These are phyloP conservation scores for Myotis pilosus DNA, from an alignment of 2,797 vertebrate species.

Conservation along the genomic window DNA sequence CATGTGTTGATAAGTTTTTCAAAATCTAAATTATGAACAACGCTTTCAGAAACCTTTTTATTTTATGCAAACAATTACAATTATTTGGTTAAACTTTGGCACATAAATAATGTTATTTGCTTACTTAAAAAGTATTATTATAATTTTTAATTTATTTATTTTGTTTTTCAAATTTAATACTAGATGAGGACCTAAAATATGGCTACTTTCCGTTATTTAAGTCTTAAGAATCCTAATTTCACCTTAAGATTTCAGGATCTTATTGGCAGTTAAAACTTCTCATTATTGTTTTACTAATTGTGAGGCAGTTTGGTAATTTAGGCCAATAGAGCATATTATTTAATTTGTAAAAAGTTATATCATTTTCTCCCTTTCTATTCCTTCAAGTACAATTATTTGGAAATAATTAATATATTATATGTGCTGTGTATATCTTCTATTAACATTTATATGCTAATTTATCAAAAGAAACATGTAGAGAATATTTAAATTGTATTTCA, in stretches of 20 bases:
- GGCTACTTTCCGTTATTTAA: not conserved
- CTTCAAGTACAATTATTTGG: slow-evolving; percentile 29
- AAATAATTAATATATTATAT: slow-evolving; percentile 1
- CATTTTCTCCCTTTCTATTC: slow-evolving; percentile 17
- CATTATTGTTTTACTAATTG: slow-evolving; percentile 38
- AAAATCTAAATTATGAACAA: not conserved
- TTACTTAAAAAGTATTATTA: slow-evolving; percentile 19
- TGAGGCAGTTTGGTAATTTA: not conserved
- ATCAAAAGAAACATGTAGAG: slow-evolving; percentile 16
- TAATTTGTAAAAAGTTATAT: slow-evolving; percentile 35
- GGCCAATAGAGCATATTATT: not conserved
- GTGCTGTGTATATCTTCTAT: not conserved
- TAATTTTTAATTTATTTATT: not conserved
- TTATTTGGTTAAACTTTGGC: not conserved
- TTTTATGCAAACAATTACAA: not conserved
- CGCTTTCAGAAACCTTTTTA: not conserved
- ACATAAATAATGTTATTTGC: not conserved
- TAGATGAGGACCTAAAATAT: not conserved
- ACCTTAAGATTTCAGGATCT: not conserved
- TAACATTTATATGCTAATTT: not conserved
- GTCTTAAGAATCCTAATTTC: not conserved
- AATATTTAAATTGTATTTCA: slow-evolving; percentile 40
- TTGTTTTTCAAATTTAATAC: slow-evolving; percentile 47
- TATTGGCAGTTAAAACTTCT: not conserved
- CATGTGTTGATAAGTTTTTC: not conserved